Conservation (phyloP, 2,888 invertebrate species). For the Selenia dentaria region DNA sequence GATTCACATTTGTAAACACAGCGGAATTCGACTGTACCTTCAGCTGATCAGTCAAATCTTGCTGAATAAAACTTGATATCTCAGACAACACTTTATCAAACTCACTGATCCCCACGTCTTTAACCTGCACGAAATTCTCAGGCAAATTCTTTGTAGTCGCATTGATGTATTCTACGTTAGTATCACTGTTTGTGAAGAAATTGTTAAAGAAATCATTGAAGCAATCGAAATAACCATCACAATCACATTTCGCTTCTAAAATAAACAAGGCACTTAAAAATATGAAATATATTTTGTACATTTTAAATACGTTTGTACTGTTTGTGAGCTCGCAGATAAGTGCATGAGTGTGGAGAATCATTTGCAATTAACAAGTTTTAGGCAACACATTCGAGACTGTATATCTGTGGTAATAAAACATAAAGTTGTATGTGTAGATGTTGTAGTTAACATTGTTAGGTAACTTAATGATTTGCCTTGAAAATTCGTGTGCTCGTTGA, state of each 20-base stretch:
- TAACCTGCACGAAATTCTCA: slow-evolving; percentile 39
- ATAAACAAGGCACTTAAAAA: slow-evolving; percentile 38
- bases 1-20: slow-evolving; percentile 39
- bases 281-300: slow-evolving; percentile 44
- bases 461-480: slow-evolving; percentile 45
- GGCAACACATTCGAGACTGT: slow-evolving; percentile 5
- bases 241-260: slow-evolving; percentile 50
- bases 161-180: slow-evolving; percentile 34
- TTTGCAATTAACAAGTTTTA: slow-evolving; percentile 18
- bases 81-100: slow-evolving; percentile 46
- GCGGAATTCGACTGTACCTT: slow-evolving; percentile 28
- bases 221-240: slow-evolving; percentile 54
- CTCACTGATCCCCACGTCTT: slow-evolving; percentile 36
- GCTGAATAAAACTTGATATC: slow-evolving; percentile 50
- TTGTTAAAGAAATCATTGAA: slow-evolving; percentile 44
- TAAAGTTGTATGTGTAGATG: background rate
- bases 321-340: slow-evolving; percentile 55
- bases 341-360: slow-evolving; percentile 45
- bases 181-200: slow-evolving; percentile 27
- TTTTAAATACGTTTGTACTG: slow-evolving; percentile 54
- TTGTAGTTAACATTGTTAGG: slow-evolving; percentile 5
- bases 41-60: slow-evolving; percentile 40
- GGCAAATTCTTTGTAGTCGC: slow-evolving; percentile 30
- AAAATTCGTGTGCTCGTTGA: slow-evolving; percentile 57
- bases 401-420: background rate